phyloP scores from a whole-genome alignment of 2,888 invertebrate species.

The Doris montereyensis region DNA sequence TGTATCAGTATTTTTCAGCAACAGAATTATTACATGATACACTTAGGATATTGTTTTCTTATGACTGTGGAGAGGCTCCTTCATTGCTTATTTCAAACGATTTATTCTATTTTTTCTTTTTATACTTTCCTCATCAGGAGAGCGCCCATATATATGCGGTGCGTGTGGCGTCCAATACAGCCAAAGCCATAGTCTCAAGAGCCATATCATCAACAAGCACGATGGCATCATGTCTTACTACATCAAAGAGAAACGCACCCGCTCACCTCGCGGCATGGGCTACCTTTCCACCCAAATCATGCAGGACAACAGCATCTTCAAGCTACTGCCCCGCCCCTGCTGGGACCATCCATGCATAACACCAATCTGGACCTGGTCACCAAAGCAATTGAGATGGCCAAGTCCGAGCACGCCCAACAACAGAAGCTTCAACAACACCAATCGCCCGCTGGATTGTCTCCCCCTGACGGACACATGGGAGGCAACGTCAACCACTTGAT shows the following conservation, averaged over 20 bases:
- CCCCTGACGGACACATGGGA: neutral
- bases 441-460: slow-evolving; percentile 11
- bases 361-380: slow-evolving; percentile 43
- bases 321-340: slow-evolving; percentile 51
- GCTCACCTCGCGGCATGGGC: slow-evolving; percentile 65
- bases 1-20: too few relatives aligned
- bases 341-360: slow-evolving; percentile 36
- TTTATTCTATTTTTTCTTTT: too few relatives aligned
- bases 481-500: neutral
- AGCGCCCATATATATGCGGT: slow-evolving; percentile 72
- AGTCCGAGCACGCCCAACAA: slow-evolving; percentile 25
- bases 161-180: slow-evolving; percentile 73
- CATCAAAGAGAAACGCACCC: slow-evolving; percentile 70
- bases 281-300: slow-evolving; percentile 61
- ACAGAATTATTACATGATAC: too few relatives aligned
- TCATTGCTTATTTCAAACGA: too few relatives aligned
- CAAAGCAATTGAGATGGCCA: slow-evolving; percentile 45
- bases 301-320: slow-evolving; percentile 57
- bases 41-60: too few relatives aligned
- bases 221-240: slow-evolving; percentile 72
- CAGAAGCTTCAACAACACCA: slow-evolving; percentile 29
- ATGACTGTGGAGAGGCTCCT: too few relatives aligned
- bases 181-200: slow-evolving; percentile 72
- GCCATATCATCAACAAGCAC: slow-evolving; percentile 72
- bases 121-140: slow-evolving; percentile 58